These are phyloP conservation scores for Eupsittula cactorum DNA, from an alignment of 2,113 vertebrate species.

Conservation along the genomic window DNA sequence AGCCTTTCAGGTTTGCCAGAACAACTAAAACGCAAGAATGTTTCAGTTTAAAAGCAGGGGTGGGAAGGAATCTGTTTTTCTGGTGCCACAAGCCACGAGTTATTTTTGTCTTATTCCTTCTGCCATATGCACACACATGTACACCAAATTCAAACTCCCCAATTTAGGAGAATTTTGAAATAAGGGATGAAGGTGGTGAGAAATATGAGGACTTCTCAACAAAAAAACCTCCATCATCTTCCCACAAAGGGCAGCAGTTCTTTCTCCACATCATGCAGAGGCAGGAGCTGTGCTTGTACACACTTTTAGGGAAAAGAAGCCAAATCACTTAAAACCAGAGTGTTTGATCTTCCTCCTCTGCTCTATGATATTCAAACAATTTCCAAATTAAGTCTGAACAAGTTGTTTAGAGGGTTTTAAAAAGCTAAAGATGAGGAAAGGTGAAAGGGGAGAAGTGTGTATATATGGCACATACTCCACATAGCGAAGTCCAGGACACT, in stretches of 20 bases:
- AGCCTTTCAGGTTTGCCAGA: conserved; percentile 50
- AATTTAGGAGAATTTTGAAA: neutral
- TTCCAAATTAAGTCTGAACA: neutral
- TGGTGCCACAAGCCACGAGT: neutral
- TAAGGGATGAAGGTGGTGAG: neutral
- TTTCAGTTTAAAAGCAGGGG: conserved; percentile 29
- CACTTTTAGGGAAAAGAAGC: neutral
- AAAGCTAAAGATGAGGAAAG: neutral
- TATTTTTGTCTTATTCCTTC: conserved; percentile 4
- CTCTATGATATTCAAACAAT: neutral
- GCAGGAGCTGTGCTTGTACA: neutral
- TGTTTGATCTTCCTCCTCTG: neutral
- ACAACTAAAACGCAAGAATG: conserved; percentile 45
- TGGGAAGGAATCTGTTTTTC: conserved; percentile 19
- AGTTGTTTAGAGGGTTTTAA: neutral
- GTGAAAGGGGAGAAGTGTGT: neutral
- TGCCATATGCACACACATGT: neutral
- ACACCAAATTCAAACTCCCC: neutral
- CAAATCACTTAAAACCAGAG: neutral
- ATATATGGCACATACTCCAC: neutral
- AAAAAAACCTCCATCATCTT: neutral
- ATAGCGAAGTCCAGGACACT: neutral
- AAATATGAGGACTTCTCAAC: neutral
- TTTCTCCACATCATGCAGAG: neutral
- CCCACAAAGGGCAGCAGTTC: neutral